Conservation (phyloP, 2,113 vertebrate species). For the Zosterops japonicus region DNA sequence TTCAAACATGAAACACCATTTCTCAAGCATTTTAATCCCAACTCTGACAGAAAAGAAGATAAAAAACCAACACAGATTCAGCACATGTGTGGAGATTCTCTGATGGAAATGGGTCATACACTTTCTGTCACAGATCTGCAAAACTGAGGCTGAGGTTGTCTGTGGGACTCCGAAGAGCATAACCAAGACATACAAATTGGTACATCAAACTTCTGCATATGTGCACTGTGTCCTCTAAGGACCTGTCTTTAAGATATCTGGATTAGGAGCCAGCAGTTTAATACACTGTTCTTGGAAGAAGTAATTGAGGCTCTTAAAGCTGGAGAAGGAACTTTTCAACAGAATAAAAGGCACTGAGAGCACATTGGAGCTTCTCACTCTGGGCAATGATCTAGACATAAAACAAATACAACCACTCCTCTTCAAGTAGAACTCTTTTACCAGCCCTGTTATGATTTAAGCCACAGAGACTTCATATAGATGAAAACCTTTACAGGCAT, state of each 20-base stretch:
- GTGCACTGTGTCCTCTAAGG: not conserved
- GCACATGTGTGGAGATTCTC: not conserved
- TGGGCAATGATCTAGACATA: not conserved
- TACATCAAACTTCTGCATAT: not conserved
- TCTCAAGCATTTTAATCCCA: too few species aligned
- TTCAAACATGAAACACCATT: too few species aligned
- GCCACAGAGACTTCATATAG: not conserved
- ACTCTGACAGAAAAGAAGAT: too few species aligned
- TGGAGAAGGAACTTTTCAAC: not conserved
- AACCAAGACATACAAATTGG: not conserved
- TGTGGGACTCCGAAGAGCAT: not conserved
- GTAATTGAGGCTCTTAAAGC: not conserved
- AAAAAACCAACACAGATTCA: not conserved
- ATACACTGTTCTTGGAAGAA: not conserved
- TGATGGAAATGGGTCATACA: not conserved
- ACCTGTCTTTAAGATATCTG: not conserved
- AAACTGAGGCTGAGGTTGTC: not conserved
- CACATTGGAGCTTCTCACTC: not conserved
- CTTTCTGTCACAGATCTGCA: not conserved
- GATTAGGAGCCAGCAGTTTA: not conserved
- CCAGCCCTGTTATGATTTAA: not conserved
- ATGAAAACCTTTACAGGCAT: not conserved
- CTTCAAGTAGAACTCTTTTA: not conserved
- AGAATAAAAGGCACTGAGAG: not conserved
- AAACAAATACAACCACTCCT: not conserved